Percentiles rank a stretch among this genome's conserved stretches.
These are phyloP conservation scores for Bryconaethiops microstoma DNA, from an alignment of 2,797 vertebrate species.

Conservation along the genomic window DNA sequence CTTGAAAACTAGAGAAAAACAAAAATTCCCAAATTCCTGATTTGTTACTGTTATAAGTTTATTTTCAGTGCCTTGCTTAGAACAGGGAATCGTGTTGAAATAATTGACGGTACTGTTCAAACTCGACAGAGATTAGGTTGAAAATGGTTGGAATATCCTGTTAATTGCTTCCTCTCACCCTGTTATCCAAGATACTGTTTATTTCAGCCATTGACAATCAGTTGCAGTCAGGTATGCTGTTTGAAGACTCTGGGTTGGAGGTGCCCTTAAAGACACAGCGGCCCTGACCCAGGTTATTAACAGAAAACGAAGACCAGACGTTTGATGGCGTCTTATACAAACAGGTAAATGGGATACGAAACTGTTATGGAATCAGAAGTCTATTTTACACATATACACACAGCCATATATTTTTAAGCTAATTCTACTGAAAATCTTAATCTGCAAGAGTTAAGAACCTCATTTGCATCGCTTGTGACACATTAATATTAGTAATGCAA, in stretches of 20 bases:
- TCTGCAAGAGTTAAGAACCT: neutral
- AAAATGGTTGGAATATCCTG: neutral
- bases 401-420: conserved; percentile 16
- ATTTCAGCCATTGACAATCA: conserved; percentile 22
- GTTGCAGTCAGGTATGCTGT: neutral
- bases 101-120: neutral
- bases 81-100: neutral
- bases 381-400: conserved; percentile 3
- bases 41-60: no score
- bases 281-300: neutral
- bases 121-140: neutral
- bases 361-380: neutral
- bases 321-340: neutral
- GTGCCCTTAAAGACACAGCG: neutral
- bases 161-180: neutral
- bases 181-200: conserved; percentile 24
- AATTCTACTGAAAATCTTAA: neutral
- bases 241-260: neutral
- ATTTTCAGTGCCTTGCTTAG: neutral
- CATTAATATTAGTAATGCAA: neutral
- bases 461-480: neutral
- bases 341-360: neutral
- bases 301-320: neutral
- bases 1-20: no score
- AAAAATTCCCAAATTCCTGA: no score